Percentiles rank a stretch among this genome's conserved stretches.
Conservation (phyloP, 2,888 invertebrate species). For the Acleris laterana region DNA sequence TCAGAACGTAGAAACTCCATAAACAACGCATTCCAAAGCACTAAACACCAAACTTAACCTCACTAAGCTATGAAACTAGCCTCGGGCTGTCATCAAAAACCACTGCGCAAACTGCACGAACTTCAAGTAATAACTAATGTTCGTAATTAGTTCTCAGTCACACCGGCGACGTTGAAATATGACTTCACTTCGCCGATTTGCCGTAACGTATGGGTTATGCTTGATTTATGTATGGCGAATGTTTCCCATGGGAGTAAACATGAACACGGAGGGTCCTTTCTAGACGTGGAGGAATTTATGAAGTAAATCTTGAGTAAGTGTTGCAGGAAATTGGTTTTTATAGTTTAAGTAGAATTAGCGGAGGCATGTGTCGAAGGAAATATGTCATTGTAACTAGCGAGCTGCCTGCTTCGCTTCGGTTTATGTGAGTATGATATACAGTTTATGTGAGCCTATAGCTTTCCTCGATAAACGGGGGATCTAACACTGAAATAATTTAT, state of each 20-base stretch:
- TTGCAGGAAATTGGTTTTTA: no score
- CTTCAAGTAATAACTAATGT: slow-evolving; percentile 44
- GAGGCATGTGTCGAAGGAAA: no score
- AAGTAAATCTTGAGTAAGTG: no score
- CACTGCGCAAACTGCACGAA: slow-evolving; percentile 38
- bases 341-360: no score
- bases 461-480: no score
- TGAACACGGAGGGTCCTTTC: slow-evolving; percentile 15
- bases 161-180: slow-evolving; percentile 32
- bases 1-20: not conserved
- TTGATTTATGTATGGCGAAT: slow-evolving; percentile 33
- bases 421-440: no score
- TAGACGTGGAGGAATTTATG: slow-evolving; percentile 14
- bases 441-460: no score
- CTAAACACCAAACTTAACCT: slow-evolving; percentile 14
- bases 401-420: no score
- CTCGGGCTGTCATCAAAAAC: slow-evolving; percentile 43
- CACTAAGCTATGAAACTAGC: slow-evolving; percentile 31
- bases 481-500: no score
- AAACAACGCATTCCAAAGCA: slow-evolving; percentile 1
- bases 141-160: slow-evolving; percentile 39
- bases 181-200: slow-evolving; percentile 31
- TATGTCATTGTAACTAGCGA: no score
- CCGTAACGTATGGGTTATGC: slow-evolving; percentile 33
- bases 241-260: slow-evolving; percentile 29